Conservation (phyloP, 64 coral and sea anemone genomes). For the Orbicella faveolata region DNA sequence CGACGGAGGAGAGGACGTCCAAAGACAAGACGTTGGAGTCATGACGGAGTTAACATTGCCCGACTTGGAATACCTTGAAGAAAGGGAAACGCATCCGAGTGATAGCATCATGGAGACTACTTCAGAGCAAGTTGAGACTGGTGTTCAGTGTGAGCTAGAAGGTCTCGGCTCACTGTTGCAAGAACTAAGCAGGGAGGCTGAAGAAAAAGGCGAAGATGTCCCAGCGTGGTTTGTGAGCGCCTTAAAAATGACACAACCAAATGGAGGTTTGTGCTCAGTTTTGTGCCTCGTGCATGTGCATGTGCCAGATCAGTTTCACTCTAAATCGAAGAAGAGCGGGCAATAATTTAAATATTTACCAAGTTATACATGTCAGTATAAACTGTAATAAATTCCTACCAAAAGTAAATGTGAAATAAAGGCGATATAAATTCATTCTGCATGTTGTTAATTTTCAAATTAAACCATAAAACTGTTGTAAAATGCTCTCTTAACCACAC, state of each 20-base stretch:
- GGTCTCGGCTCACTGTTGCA: slow-evolving; percentile 28
- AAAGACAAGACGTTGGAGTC: background rate
- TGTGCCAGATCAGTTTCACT: background rate
- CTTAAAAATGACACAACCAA: slow-evolving; percentile 10
- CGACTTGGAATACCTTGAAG: background rate
- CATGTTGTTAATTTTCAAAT: too few species aligned
- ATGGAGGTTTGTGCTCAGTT: slow-evolving; percentile 32
- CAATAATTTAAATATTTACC: too few species aligned
- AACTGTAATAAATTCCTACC: too few species aligned
- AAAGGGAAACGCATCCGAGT: background rate
- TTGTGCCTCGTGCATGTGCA: slow-evolving; percentile 20
- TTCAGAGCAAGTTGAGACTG: background rate
- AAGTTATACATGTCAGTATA: too few species aligned
- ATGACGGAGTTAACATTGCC: slow-evolving; percentile 29
- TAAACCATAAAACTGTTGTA: too few species aligned
- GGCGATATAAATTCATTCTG: too few species aligned
- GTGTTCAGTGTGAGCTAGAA: slow-evolving; percentile 46
- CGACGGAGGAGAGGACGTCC: background rate
- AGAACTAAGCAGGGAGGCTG: slow-evolving; percentile 39
- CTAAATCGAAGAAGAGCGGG: background rate
- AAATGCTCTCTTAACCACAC: too few species aligned
- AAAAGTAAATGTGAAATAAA: too few species aligned
- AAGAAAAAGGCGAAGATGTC: slow-evolving; percentile 16
- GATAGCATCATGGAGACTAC: background rate
- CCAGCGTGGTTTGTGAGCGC: slow-evolving; percentile 50